These are phyloP conservation scores for Rhadinocentrus ornatus DNA, from an alignment of 2,797 vertebrate species.

Conservation along the genomic window DNA sequence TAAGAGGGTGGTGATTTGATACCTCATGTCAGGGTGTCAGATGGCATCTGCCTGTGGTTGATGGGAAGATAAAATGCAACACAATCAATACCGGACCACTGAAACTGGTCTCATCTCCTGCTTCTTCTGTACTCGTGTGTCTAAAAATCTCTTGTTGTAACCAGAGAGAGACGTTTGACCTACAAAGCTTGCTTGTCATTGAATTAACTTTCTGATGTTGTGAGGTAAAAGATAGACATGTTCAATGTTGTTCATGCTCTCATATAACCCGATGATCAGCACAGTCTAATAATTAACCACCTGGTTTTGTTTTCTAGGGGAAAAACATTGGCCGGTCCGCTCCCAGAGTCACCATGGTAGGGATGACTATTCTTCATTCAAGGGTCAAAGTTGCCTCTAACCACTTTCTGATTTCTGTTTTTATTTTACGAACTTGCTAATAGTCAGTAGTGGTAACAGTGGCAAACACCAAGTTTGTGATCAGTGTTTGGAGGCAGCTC, in stretches of 20 bases:
- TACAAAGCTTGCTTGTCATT: slow-evolving; percentile 5
- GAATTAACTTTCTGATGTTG: slow-evolving; percentile 23
- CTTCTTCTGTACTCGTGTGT: slow-evolving; percentile 12
- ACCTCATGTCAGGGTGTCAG: slow-evolving; percentile 56
- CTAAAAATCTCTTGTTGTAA: slow-evolving; percentile 17
- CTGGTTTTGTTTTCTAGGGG: slow-evolving; percentile 85
- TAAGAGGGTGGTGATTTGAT: slow-evolving; percentile 31
- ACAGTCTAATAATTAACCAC: slow-evolving; percentile 62
- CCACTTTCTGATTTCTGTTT: slow-evolving; percentile 41
- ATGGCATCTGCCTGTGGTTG: slow-evolving; percentile 43
- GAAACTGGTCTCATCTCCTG: slow-evolving; percentile 36
- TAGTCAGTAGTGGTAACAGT: slow-evolving; percentile 9
- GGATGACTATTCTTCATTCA: slow-evolving; percentile 79
- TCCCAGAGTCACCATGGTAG: slow-evolving; percentile 89
- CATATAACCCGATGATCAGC: slow-evolving; percentile 12
- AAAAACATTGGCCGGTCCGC: slow-evolving; percentile 85
- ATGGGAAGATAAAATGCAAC: slow-evolving; percentile 49
- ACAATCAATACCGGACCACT: slow-evolving; percentile 50
- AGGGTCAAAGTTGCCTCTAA: slow-evolving; percentile 74
- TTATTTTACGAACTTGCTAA: slow-evolving; percentile 32
- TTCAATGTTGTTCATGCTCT: neutral
- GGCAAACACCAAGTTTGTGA: slow-evolving; percentile 22
- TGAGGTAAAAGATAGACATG: too few species aligned
- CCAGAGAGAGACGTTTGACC: slow-evolving; percentile 3
- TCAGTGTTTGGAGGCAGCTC: slow-evolving; percentile 75